Evolutionary conservation across 2,888 invertebrate genomes (phyloP).

Genomic region (Troides helena): DNA sequence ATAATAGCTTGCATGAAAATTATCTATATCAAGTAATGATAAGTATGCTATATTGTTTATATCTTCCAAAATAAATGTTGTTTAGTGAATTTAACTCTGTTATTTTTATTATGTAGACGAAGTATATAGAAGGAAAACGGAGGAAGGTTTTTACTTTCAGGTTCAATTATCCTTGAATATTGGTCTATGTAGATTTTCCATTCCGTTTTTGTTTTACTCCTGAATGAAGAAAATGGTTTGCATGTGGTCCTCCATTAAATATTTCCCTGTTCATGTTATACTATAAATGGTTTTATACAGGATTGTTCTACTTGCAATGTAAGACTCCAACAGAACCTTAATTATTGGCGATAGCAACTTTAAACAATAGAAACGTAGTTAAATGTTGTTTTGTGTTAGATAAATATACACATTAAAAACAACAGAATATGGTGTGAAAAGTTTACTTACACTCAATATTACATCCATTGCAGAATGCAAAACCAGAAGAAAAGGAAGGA

Average conservation of each 20-base stretch:
- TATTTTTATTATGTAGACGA: conserved; percentile 52
- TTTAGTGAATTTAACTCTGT: conserved; percentile 57
- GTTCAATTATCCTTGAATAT: conserved; percentile 43
- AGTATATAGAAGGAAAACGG: conserved; percentile 47
- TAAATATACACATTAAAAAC: conserved; percentile 31
- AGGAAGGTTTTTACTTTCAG: conserved; percentile 46
- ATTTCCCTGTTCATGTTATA: conserved; percentile 30
- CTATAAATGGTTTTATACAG: neutral
- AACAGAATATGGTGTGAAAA: conserved; percentile 31
- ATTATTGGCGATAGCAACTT: conserved; percentile 27
- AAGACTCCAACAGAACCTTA: conserved; percentile 17
- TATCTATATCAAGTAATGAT: conserved; percentile 47
- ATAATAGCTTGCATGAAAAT: conserved; percentile 74
- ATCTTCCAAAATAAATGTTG: conserved; percentile 80
- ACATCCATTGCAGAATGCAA: conserved; percentile 77
- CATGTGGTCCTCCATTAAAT: conserved; percentile 54
- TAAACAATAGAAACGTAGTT: conserved; percentile 59
- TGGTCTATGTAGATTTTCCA: conserved; percentile 31
- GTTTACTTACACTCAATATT: conserved; percentile 63
- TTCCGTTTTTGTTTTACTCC: conserved; percentile 35
- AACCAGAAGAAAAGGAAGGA: conserved; percentile 70
- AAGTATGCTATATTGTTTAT: conserved; percentile 50
- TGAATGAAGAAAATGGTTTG: conserved; percentile 44
- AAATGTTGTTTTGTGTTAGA: conserved; percentile 69
- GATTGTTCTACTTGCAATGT: conserved; percentile 12